Conservation (phyloP, 2,113 vertebrate species). For the Pseudopodoces humilis region DNA sequence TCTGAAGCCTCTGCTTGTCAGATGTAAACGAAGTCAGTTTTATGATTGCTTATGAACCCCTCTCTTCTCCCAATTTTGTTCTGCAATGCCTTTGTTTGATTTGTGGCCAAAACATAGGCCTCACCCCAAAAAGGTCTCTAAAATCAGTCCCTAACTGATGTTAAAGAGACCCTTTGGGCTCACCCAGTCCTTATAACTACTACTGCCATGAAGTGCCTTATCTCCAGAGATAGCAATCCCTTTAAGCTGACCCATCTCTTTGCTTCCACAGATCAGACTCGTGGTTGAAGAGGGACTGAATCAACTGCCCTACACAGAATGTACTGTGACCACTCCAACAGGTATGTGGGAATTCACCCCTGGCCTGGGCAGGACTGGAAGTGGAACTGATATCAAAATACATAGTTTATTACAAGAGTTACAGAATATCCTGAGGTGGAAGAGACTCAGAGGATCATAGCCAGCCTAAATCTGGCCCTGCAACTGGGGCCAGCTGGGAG, state of each 20-base stretch:
- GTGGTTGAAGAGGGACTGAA: constrained; percentile 98
- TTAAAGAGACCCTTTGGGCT: not conserved
- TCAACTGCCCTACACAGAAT: constrained; percentile 95
- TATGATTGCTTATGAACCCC: rapidly evolving
- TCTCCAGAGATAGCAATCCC: not conserved
- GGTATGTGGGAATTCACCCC: constrained; percentile 62
- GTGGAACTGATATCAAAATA: not conserved
- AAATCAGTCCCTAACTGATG: not conserved
- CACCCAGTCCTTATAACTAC: not conserved
- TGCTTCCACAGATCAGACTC: constrained; percentile 86
- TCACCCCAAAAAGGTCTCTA: not conserved
- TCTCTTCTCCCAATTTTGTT: not conserved
- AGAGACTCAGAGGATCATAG: not conserved
- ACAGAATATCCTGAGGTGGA: not conserved
- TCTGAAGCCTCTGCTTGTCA: not conserved
- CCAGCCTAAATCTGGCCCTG: not conserved
- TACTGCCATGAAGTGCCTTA: not conserved
- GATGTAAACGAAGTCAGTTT: not conserved
- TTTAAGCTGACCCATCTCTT: not conserved
- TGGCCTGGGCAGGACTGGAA: not conserved
- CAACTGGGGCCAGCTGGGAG: not conserved
- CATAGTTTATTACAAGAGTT: not conserved
- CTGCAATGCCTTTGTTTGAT: not conserved
- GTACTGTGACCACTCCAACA: constrained; percentile 97
- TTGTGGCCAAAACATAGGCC: not conserved